A percentile compares a stretch with the other conserved stretches of the same genome.
Evolutionary conservation across 2,888 invertebrate genomes (phyloP).

Genomic region (Polietes domitor): DNA sequence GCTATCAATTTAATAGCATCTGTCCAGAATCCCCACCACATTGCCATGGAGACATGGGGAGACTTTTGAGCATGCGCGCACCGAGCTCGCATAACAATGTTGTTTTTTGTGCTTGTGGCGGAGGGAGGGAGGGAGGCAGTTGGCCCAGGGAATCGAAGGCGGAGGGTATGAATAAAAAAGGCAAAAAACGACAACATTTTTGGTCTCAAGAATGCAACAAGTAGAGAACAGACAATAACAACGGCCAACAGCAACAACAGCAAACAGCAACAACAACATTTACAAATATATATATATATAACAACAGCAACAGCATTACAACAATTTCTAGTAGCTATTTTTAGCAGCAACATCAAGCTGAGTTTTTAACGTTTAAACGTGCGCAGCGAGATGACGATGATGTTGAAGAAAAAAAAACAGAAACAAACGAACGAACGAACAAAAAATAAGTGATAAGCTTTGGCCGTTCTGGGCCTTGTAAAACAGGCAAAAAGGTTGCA

Average conservation of each 20-base stretch:
- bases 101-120: neutral
- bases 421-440: conserved; percentile 4
- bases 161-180: neutral
- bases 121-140: neutral
- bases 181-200: conserved; percentile 10
- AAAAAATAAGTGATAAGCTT: conserved; percentile 59
- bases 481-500: conserved; percentile 29
- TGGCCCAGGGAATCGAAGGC: neutral
- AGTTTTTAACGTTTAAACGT: conserved; percentile 40
- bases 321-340: conserved; percentile 61
- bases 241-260: conserved; percentile 13
- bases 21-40: conserved; percentile 70
- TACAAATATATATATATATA: conserved; percentile 36
- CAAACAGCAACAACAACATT: conserved; percentile 43
- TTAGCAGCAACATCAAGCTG: conserved; percentile 63
- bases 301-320: conserved; percentile 33
- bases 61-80: conserved; percentile 24
- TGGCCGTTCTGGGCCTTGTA: conserved; percentile 32
- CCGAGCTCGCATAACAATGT: conserved; percentile 15
- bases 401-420: conserved; percentile 34
- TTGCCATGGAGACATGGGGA: conserved; percentile 39
- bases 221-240: conserved; percentile 48
- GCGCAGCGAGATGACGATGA: neutral
- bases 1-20: conserved; percentile 80
- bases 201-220: conserved; percentile 62